Evolutionary conservation across 2,797 vertebrate genomes (phyloP), one percentile per base, ranked within the genome.

Genomic region (Acanthurus tractus): DNA sequence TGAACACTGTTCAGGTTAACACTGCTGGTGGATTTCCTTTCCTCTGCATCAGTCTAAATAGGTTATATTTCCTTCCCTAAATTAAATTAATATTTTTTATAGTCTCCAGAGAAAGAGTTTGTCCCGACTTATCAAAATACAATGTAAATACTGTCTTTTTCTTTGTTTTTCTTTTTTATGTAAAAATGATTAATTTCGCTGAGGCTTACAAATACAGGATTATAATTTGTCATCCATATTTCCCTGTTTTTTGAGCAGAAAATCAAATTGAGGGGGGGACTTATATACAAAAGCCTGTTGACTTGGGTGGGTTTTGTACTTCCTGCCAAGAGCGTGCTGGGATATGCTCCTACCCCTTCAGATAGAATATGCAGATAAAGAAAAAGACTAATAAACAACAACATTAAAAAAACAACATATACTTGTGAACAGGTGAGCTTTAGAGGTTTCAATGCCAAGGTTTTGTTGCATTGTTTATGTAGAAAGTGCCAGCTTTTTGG

Each of bases 261-360:
- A 11, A 23, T 54, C 56, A 78, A 82, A 82, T 82, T 45, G 78
- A 59, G 56, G 20, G 58, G 58, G 48, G n/a, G 61, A 45, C 55
- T 74, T 81, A 78, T 78, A 76, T 71, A 55, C 56, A 70, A 46
- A 18, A 29, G 42, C 58, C 56, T 55, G 52, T 58, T 63, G 69
- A n/a, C 69, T 48, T 64, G 52, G 48, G 70, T 64, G 34, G 56
- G 14, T 62, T 76, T 74, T 10, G 8, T 5, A 2, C 68, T 70
- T 44, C 36, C 34, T 59, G 63, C 77, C 74, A 61, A 67, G 46
- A 49, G 67, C 48, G 55, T 68, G 69, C 76, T 79, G 70, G 59
- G 76, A 71, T 50, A 66, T 45, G 36, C 58, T 72, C 9, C 45
- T 72, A 38, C 17, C 15, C 11, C 29, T 45, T 76, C 42, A 56